Evolutionary conservation across 2,113 vertebrate genomes (phyloP).

Genomic region (Channa argus): DNA sequence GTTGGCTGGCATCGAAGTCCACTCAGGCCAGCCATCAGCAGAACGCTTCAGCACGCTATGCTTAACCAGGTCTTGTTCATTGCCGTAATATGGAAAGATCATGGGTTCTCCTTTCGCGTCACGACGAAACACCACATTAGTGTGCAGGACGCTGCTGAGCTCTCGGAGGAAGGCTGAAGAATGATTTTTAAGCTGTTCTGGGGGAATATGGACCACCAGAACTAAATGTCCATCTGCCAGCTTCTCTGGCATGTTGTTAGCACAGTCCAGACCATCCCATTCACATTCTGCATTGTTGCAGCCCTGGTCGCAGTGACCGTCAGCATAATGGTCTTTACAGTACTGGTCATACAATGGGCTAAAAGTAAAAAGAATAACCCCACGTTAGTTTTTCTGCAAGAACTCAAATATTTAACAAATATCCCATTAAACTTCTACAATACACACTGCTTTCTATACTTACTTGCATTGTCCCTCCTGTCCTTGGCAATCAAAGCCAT

Average conservation of each 20-base stretch:
- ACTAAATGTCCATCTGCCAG: constrained; percentile 92
- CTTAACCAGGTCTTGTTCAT: constrained; percentile 92
- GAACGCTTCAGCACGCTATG: constrained; percentile 92
- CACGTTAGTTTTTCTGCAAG: constrained; percentile 20
- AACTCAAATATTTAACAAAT: not conserved
- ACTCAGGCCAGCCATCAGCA: constrained; percentile 83
- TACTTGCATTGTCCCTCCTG: constrained; percentile 96
- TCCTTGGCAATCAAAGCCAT: constrained; percentile 96
- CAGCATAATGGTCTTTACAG: constrained; percentile 96
- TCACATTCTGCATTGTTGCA: constrained; percentile 97
- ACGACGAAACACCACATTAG: constrained; percentile 94
- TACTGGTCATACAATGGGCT: constrained; percentile 98
- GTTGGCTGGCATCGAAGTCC: constrained; percentile 67
- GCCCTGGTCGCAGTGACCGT: constrained; percentile 97
- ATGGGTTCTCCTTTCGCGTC: constrained; percentile 89
- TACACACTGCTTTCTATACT: constrained; percentile 70
- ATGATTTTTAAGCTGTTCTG: constrained; percentile 90
- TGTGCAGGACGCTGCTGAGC: constrained; percentile 95
- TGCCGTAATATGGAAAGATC: constrained; percentile 96
- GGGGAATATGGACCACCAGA: constrained; percentile 91
- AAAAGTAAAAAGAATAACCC: not conserved
- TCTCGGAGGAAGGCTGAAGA: constrained; percentile 93
- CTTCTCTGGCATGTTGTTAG: constrained; percentile 92
- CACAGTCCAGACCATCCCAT: constrained; percentile 98
- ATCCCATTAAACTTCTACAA: not conserved